Conservation (phyloP, 92 coral and sea anemone genomes). For the Porites evermanni region DNA sequence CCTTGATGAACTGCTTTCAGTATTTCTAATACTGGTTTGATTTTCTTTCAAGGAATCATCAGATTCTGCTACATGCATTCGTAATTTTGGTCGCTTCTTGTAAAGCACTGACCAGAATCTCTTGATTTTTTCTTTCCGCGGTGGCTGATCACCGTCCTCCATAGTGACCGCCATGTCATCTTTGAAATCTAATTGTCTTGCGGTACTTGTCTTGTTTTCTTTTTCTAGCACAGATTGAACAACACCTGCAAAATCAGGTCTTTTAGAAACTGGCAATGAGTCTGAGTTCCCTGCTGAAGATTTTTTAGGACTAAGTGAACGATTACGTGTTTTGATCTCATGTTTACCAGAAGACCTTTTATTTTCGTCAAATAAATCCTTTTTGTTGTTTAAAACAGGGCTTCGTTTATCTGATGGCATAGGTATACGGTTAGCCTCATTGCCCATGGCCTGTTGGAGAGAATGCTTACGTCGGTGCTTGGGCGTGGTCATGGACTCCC, state of each 20-base stretch:
- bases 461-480: slow-evolving; percentile 67
- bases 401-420: slow-evolving; percentile 45
- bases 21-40: neutral
- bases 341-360: neutral
- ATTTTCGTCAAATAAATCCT: neutral
- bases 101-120: slow-evolving; percentile 78
- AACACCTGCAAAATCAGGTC: neutral
- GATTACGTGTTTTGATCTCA: neutral
- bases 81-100: slow-evolving; percentile 68
- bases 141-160: slow-evolving; percentile 48
- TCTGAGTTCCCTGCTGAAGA: slow-evolving; percentile 4
- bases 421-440: slow-evolving; percentile 70
- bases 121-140: slow-evolving; percentile 72
- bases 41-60: slow-evolving; percentile 32
- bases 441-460: slow-evolving; percentile 58
- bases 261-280: slow-evolving; percentile 13
- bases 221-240: neutral
- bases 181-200: slow-evolving; percentile 69
- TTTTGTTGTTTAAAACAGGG: slow-evolving; percentile 4
- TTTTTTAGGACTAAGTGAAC: slow-evolving; percentile 20
- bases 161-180: slow-evolving; percentile 81
- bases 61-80: slow-evolving; percentile 33
- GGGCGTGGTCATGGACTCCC: slow-evolving; percentile 56
- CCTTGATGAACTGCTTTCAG: neutral
- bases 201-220: slow-evolving; percentile 6